These are phyloP conservation scores for Labeo rohita DNA, from an alignment of 2,113 vertebrate species.

Conservation along the genomic window DNA sequence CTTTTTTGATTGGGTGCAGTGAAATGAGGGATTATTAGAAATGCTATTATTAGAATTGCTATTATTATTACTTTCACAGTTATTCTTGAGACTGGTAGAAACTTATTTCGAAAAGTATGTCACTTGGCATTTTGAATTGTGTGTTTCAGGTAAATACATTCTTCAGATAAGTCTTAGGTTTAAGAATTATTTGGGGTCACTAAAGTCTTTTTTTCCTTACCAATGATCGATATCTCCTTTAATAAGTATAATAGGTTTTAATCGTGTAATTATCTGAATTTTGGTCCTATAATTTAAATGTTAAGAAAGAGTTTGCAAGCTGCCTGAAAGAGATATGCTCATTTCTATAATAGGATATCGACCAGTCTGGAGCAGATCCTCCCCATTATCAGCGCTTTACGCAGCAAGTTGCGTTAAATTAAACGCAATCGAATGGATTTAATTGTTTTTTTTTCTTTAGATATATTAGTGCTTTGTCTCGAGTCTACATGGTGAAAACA, in stretches of 20 bases:
- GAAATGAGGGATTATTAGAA: neutral
- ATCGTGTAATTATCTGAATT: conserved; percentile 95
- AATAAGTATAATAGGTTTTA: conserved; percentile 87
- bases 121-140: neutral
- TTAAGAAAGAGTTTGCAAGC: conserved; percentile 87
- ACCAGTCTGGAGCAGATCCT: conserved; percentile 79
- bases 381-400: conserved; percentile 85
- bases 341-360: conserved; percentile 93
- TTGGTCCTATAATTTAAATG: conserved; percentile 93
- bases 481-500: conserved; percentile 28
- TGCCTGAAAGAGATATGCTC: conserved; percentile 92
- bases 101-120: neutral
- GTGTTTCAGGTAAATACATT: neutral
- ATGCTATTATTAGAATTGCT: neutral
- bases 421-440: conserved; percentile 88
- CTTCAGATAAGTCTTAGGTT: neutral
- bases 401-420: conserved; percentile 86
- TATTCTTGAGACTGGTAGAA: neutral
- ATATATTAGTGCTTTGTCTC: conserved; percentile 48
- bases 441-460: conserved; percentile 84
- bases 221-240: conserved; percentile 83
- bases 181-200: neutral
- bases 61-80: neutral
- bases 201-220: neutral
- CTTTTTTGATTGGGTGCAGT: neutral